These are phyloP conservation scores for Drepana arcuata DNA, from an alignment of 1,140 invertebrate species.

Conservation along the genomic window DNA sequence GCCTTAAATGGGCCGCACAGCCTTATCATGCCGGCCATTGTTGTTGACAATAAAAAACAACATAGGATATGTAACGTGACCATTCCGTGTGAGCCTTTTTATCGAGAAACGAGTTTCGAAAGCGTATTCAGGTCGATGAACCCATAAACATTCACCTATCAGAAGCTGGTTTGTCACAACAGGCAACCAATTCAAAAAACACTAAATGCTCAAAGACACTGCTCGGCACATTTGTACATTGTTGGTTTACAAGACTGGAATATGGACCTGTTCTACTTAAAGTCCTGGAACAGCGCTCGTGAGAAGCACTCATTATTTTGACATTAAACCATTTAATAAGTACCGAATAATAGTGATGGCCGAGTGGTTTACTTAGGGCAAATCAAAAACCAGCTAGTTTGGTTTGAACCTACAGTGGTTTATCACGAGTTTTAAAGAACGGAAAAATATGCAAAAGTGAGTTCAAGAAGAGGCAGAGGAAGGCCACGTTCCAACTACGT, in stretches of 20 bases:
- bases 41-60: too few relatives aligned
- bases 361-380: too few relatives aligned
- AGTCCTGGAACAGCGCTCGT: not conserved
- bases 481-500: too few relatives aligned
- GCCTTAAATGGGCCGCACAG: too few relatives aligned
- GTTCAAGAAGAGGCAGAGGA: too few relatives aligned
- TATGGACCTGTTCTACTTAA: not conserved
- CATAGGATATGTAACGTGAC: constrained; percentile 24
- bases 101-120: constrained; percentile 56
- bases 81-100: constrained; percentile 29
- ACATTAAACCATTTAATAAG: not conserved
- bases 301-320: not conserved
- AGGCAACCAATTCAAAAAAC: constrained; percentile 1
- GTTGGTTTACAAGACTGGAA: not conserved
- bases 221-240: too few relatives aligned
- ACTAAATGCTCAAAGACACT: too few relatives aligned
- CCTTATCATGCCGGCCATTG: too few relatives aligned
- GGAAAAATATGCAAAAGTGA: too few relatives aligned
- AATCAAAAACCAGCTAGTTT: too few relatives aligned
- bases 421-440: too few relatives aligned
- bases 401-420: too few relatives aligned
- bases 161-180: constrained; percentile 30
- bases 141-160: constrained; percentile 33
- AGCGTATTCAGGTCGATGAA: constrained; percentile 44
- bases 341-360: not conserved